Evolutionary conservation across 1,140 invertebrate species (phyloP).

Genomic region (Leptopilina clavipes): DNA sequence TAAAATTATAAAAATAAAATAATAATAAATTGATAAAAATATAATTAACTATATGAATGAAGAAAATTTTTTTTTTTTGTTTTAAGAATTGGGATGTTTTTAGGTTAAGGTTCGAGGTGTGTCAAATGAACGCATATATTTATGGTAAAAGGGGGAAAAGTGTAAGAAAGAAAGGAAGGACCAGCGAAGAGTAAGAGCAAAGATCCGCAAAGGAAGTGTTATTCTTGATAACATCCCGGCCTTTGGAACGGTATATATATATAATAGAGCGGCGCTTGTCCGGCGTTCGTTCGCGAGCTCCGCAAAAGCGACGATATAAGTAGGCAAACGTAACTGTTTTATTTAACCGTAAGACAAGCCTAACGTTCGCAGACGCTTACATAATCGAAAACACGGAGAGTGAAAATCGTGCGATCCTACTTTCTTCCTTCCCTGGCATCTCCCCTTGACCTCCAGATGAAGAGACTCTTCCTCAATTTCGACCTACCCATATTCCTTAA

Average conservation of each 20-base stretch:
- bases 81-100: no score
- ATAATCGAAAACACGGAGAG: conserved; percentile 73
- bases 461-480: background rate
- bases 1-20: no score
- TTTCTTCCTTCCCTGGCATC: conserved; percentile 55
- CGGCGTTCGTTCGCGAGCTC: background rate
- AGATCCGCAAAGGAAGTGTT: no score
- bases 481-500: background rate
- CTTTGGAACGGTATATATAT: conserved; percentile 11
- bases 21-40: no score
- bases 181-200: no score
- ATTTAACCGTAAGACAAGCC: conserved; percentile 65
- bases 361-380: conserved; percentile 58
- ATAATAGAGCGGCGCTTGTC: conserved; percentile 19
- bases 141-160: no score
- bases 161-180: no score
- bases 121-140: no score
- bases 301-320: conserved; percentile 54
- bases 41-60: no score
- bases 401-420: conserved; percentile 70
- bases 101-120: no score
- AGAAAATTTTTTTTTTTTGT: no score
- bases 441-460: conserved; percentile 16
- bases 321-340: conserved; percentile 69
- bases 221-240: background rate